Evolutionary conservation across 2,113 vertebrate species (phyloP), one percentile per base, ranked within the genome.

Genomic region (Datnioides undecimradiatus): DNA sequence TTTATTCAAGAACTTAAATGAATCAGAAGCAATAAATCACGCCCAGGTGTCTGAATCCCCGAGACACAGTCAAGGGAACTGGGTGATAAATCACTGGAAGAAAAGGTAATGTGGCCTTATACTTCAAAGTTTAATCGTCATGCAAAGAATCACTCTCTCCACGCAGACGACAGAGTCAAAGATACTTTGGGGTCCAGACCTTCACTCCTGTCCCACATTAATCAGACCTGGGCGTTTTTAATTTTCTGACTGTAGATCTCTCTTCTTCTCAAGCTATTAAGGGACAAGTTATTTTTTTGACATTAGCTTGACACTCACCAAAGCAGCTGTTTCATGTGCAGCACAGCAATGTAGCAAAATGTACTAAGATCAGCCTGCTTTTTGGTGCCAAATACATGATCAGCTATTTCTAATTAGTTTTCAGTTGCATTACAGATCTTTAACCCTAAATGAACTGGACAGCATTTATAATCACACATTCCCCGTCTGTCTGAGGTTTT

Each of bases 51-150:
- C 86, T 34, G 54, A 31, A 58, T 36, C 65, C 31, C 67, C 19
- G 57, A 81, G 87, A 87, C 90, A 82, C 72, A 87, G 91, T 95
- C 93, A 94, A 94, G 92, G 93, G 76, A 93, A 94, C 52, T 2
- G 33, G 52, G 79, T 48, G 65, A 87, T 94, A 93, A 93, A 94
- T 93, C 91, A 92, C 36, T 0, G 52, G 62, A 45, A 87, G 90
- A 90, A 93, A 94, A 91, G 85, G 45, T 82, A 91, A 83, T 49
- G 84, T 83, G 90, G 87, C 89, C 91, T 94, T 85, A 87, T 9
- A 84, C 80, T 69, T 89, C 88, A 85, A 76, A 88, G 79, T 91
- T 91, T 92, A 92, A 92, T 88, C 82, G 79, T 48, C 68, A 76
- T 9, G 83, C 68, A 38, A 80, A 91, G 88, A 86, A 87, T 90